Evolutionary conservation across 2,113 vertebrate genomes (phyloP), one percentile per base, ranked within the genome.

Genomic region (Erinaceus europaeus): DNA sequence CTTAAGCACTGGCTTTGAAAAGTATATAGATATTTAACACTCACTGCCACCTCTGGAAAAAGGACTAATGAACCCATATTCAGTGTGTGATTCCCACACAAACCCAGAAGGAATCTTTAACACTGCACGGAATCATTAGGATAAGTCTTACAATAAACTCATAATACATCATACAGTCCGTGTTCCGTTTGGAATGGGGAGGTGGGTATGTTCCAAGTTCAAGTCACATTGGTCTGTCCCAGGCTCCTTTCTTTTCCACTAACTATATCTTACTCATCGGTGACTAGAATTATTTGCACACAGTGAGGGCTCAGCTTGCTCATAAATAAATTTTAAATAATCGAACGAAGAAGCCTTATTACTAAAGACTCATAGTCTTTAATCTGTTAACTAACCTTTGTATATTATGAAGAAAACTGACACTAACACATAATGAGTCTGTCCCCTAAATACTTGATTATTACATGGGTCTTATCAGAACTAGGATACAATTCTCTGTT

Each of bases 181-280:
- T 12, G 59, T 93, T 95, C 94, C 52, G 62, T 46, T 48, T 76
- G 67, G 91, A 93, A 91, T 57, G 36, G 29, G 15, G 34, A 87
- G 21, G 52, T 13, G 36, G 34, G 23, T 2, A 2, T 29, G n/a
- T 78, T 92, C 78, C 67, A 34, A 13, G 0, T 72, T 46, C 21
- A 50, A 3, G 9, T 38, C 46, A 69, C 11, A 44, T 1, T 36
- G 2, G 29, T 14, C 27, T 42, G 15, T 36, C 75, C 57, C 32
- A 64, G 64, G 44, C 17, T 40, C 59, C 1, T 14, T 46, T 44
- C 11, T 52, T 46, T 89, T 84, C 29, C 25, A 80, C 82, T 79
- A 21, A n/a, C 14, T 25, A 4, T 40, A 57, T 32, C 23, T 64
- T 84, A 74, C n/a, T 77, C 12, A 44, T 61, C 23, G 15, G 20